phyloP scores from a whole-genome alignment of 2,113 vertebrate species.

The Gambusia affinis region DNA sequence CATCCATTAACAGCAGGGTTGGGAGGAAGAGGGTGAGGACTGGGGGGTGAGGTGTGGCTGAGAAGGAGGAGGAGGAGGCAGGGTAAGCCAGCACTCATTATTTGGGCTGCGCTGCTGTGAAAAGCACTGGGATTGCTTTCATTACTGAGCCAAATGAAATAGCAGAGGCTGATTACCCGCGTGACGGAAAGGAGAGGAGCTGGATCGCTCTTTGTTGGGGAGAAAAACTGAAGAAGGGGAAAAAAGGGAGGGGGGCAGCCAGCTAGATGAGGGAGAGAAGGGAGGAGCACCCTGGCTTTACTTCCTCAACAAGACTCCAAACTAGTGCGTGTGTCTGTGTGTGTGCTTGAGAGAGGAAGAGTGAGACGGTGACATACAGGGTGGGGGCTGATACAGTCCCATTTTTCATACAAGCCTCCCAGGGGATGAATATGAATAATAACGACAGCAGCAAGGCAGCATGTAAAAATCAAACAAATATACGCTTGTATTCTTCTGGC shows the following conservation, averaged over 20 bases:
- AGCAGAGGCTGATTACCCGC: slow-evolving; percentile 78
- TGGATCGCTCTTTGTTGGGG: slow-evolving; percentile 61
- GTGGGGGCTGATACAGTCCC: slow-evolving; percentile 50
- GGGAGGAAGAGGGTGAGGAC: slow-evolving; percentile 57
- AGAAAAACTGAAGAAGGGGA: slow-evolving; percentile 29
- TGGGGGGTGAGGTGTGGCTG: slow-evolving; percentile 50
- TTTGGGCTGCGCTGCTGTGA: slow-evolving; percentile 73
- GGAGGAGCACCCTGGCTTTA: slow-evolving; percentile 40
- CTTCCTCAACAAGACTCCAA: slow-evolving; percentile 54
- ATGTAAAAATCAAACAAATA: slow-evolving; percentile 64
- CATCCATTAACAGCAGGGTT: slow-evolving; percentile 68
- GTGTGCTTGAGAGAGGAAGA: slow-evolving; percentile 40
- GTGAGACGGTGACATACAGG: slow-evolving; percentile 47
- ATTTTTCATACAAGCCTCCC: slow-evolving; percentile 66
- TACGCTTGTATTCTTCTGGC: slow-evolving; percentile 26
- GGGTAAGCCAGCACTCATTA: slow-evolving; percentile 74
- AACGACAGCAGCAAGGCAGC: slow-evolving; percentile 53
- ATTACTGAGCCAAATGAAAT: slow-evolving; percentile 82
- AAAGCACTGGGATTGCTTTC: slow-evolving; percentile 81
- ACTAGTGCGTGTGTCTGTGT: slow-evolving; percentile 33
- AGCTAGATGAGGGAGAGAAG: background rate
- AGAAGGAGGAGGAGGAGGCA: slow-evolving; percentile 53
- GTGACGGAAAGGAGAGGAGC: slow-evolving; percentile 70
- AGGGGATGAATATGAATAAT: slow-evolving; percentile 71
- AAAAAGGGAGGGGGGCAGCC: background rate